phyloP scores from a whole-genome alignment of 2,888 invertebrate genomes.

The Lepas anatifera region DNA sequence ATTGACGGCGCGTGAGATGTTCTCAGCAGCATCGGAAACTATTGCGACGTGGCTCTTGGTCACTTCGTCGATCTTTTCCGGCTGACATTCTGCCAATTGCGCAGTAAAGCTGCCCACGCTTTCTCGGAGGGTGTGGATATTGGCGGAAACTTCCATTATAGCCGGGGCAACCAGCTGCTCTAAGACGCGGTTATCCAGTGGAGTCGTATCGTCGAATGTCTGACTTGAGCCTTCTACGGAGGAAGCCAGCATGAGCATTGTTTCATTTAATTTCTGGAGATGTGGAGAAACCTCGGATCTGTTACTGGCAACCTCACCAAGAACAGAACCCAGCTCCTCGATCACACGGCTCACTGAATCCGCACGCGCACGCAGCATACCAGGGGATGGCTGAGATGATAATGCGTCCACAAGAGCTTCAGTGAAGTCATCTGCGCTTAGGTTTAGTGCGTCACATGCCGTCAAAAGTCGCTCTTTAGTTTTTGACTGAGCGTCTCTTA shows the following conservation, averaged over 20 bases:
- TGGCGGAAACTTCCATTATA: background rate
- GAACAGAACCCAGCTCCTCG: background rate
- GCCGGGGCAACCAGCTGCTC: constrained; percentile 8
- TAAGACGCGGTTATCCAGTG: background rate
- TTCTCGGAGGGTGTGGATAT: background rate
- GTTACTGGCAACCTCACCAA: too few species aligned
- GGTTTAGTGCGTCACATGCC: background rate
- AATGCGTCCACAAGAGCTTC: background rate
- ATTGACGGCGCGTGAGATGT: background rate
- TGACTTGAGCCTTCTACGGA: background rate
- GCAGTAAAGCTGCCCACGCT: background rate
- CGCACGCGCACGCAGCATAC: background rate
- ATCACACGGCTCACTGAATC: background rate
- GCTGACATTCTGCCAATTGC: background rate
- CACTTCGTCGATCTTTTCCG: background rate
- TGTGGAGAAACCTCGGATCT: background rate
- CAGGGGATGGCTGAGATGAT: background rate
- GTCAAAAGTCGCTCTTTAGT: background rate
- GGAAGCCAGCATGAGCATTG: background rate
- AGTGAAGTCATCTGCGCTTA: background rate
- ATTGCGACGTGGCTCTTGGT: background rate
- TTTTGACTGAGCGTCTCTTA: background rate
- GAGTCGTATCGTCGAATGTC: background rate
- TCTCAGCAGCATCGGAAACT: background rate
- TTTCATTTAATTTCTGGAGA: background rate